These are phyloP conservation scores for Heliconius eleuchia DNA, from an alignment of 1,140 invertebrate genomes.

Conservation along the genomic window DNA sequence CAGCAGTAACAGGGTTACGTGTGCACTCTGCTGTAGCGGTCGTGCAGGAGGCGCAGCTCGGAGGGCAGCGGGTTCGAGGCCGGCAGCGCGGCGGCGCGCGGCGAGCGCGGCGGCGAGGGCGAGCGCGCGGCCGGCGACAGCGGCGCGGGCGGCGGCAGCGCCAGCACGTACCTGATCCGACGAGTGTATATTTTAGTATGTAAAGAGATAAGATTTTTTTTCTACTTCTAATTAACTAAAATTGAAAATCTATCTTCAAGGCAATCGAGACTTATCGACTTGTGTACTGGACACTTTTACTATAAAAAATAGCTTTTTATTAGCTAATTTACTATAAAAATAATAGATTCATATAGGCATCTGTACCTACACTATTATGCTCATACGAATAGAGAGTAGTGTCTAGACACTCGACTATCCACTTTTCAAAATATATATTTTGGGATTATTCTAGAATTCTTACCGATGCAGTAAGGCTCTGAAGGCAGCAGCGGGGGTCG, in stretches of 20 bases:
- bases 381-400: too few relatives aligned
- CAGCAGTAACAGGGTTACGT: slow-evolving; percentile 51
- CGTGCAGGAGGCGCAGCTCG: slow-evolving; percentile 58
- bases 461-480: slow-evolving; percentile 66
- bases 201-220: too few relatives aligned
- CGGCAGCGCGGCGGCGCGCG: slow-evolving; percentile 66
- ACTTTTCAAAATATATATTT: not conserved
- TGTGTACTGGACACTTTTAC: too few relatives aligned
- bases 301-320: too few relatives aligned
- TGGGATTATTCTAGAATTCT: not conserved
- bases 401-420: too few relatives aligned
- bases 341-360: too few relatives aligned
- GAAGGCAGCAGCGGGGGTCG: slow-evolving; percentile 63
- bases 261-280: too few relatives aligned
- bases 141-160: slow-evolving; percentile 79
- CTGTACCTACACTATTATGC: too few relatives aligned
- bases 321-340: too few relatives aligned
- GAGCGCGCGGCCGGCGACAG: slow-evolving; percentile 64
- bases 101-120: slow-evolving; percentile 76
- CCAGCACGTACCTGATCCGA: slow-evolving; percentile 66
- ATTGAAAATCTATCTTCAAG: too few relatives aligned
- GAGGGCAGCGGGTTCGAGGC: slow-evolving; percentile 81
- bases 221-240: too few relatives aligned
- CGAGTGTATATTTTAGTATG: too few relatives aligned
- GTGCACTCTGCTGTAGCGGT: slow-evolving; percentile 63